Conservation (phyloP, 2,113 vertebrate species). For the Trichechus manatus region DNA sequence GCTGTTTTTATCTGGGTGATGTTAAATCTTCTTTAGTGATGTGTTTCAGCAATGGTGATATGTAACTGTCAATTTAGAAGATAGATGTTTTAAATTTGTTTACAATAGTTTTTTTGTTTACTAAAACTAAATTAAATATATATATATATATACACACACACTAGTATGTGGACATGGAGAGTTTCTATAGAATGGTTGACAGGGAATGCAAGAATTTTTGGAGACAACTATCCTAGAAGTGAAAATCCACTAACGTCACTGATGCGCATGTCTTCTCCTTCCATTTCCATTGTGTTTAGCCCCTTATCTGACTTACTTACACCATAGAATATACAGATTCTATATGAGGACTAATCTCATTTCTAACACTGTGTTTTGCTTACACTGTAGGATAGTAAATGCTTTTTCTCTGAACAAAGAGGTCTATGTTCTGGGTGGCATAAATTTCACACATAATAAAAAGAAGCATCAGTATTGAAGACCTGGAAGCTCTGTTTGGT, state of each 20-base stretch:
- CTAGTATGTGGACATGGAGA: not conserved
- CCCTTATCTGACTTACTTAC: not conserved
- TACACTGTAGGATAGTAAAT: slow-evolving; percentile 78
- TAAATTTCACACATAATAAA: slow-evolving; percentile 83
- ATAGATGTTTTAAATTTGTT: not conserved
- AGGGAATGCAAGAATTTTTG: not conserved
- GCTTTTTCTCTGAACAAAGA: slow-evolving; percentile 81
- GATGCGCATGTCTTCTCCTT: not conserved
- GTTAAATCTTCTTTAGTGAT: not conserved
- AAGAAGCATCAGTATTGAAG: slow-evolving; percentile 77
- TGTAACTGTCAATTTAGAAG: not conserved
- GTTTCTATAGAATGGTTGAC: not conserved
- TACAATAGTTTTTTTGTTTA: not conserved
- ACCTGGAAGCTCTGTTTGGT: slow-evolving; percentile 77
- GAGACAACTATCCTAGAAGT: not conserved
- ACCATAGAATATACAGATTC: not conserved
- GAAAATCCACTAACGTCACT: not conserved
- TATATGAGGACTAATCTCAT: not conserved
- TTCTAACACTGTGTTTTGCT: slow-evolving; percentile 79
- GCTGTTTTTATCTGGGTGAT: not conserved
- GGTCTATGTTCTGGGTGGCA: slow-evolving; percentile 76
- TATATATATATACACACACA: not conserved
- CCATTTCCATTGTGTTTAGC: not conserved
- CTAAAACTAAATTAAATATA: not conserved
- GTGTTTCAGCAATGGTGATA: not conserved